Evolutionary conservation across 2,113 vertebrate species (phyloP).

Genomic region (Calyptommatus sinebrachiatus): DNA sequence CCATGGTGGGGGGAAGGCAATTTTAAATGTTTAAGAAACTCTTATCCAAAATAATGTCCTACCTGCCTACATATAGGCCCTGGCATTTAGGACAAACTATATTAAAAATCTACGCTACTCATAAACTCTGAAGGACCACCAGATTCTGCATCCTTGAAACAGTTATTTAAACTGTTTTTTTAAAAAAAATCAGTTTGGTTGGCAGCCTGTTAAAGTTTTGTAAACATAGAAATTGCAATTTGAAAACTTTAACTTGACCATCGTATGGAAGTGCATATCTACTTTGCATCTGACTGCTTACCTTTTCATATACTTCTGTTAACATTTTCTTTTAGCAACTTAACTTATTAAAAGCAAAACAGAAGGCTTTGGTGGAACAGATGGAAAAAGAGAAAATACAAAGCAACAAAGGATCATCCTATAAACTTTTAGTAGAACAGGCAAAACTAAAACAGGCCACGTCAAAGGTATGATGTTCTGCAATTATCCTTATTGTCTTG

Average conservation of each 20-base stretch:
- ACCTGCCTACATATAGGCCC: neutral
- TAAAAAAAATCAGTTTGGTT: conserved; percentile 9
- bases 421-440: conserved; percentile 98
- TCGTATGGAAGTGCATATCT: conserved; percentile 60
- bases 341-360: conserved; percentile 98
- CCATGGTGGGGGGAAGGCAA: neutral
- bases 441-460: conserved; percentile 99
- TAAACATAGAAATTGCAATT: conserved; percentile 26
- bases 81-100: conserved; percentile 1
- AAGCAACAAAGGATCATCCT: conserved; percentile 98
- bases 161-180: conserved; percentile 22
- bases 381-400: conserved; percentile 99
- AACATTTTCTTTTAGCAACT: conserved; percentile 94
- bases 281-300: conserved; percentile 67
- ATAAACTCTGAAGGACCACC: conserved; percentile 1
- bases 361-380: conserved; percentile 99
- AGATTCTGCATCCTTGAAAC: conserved; percentile 14
- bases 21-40: neutral
- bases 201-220: conserved; percentile 1
- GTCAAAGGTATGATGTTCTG: conserved; percentile 86
- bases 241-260: conserved; percentile 38
- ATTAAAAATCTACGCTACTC: neutral
- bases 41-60: neutral
- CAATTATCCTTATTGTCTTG: conserved; percentile 59
- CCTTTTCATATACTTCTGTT: conserved; percentile 70